Evolutionary conservation across 2,888 invertebrate species (phyloP).

Genomic region (Parthenolecanium corni): DNA sequence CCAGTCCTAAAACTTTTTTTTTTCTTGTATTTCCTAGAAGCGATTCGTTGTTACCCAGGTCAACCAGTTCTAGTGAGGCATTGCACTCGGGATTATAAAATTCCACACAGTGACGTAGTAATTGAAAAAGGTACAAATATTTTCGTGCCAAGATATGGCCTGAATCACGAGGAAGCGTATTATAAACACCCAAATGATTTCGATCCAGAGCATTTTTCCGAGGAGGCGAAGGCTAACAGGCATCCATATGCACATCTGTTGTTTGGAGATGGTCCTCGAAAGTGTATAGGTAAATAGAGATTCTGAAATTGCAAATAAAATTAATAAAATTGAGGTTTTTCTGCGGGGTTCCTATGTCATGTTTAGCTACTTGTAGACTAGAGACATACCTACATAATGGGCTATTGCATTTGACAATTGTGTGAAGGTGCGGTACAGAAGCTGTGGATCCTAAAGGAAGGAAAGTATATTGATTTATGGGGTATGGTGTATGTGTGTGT

Average conservation of each 20-base stretch:
- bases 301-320: background rate
- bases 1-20: too few relatives aligned
- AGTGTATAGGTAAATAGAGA: conserved; percentile 46
- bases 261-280: conserved; percentile 48
- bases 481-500: too few relatives aligned
- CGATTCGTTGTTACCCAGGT: conserved; percentile 9
- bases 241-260: conserved; percentile 47
- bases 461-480: too few relatives aligned
- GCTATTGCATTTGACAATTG: too few relatives aligned
- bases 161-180: conserved; percentile 50
- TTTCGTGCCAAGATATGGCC: conserved; percentile 37
- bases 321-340: too few relatives aligned
- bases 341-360: too few relatives aligned
- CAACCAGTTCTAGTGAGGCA: conserved; percentile 1
- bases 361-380: too few relatives aligned
- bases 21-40: background rate
- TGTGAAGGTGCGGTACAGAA: too few relatives aligned
- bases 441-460: too few relatives aligned
- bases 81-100: conserved; percentile 45
- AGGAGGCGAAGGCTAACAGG: conserved; percentile 44
- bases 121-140: conserved; percentile 43
- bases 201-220: conserved; percentile 49
- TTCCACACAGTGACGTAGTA: conserved; percentile 42
- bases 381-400: too few relatives aligned
- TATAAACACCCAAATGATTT: conserved; percentile 52